Evolutionary conservation across 2,888 invertebrate species (phyloP), one percentile per base, ranked within the genome.

Genomic region (Phalangium opilio): DNA sequence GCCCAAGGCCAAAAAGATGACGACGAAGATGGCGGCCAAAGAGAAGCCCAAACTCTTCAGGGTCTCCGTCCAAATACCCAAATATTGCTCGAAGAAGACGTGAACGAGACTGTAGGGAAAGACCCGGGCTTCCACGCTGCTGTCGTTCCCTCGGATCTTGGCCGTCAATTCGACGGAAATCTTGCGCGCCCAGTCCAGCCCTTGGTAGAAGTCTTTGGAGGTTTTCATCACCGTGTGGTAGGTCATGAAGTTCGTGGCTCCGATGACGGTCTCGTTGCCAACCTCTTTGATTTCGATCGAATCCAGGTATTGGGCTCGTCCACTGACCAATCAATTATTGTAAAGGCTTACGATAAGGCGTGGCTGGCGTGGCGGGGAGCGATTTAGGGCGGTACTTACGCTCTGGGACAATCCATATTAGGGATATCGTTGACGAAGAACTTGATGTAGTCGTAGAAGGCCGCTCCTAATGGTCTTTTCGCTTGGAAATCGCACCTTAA

Each of bases 221-320:
- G 76, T 80, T 56, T 77, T 79, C 40, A 93, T 69, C 1, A 84
- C 77, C 0, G 78, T 78, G 61, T 93, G 89, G 63, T 84, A 96
- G 1, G 86, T 79, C 89, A 91, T 90, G 59, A 89, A 84, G 65
- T 83, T 79, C 0, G 82, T 78, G 45, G 89, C 84, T 57, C 15
- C 34, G 34, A 45, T 27, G 27, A 27, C 27, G 8, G 27, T 27
- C 8, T 27, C 5, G 27, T 27, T 27, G 8, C 27, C 27, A 27
- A 27, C 27, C 8, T 4, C 4, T 27, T 27, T 27, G 27, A 27
- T 27, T 8, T 27, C 27, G 27, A 33, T 27, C 5, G 27, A 27
- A 27, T 27, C 27, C 8, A 27, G 27, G 8, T 27, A 27, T 27
- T 27, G 27, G 8, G 27, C 27, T 27, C 27, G 4, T 27, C 27